These are phyloP conservation scores for Scaptomyza tumidula DNA, from an alignment of 2,888 invertebrate genomes.

Conservation along the genomic window DNA sequence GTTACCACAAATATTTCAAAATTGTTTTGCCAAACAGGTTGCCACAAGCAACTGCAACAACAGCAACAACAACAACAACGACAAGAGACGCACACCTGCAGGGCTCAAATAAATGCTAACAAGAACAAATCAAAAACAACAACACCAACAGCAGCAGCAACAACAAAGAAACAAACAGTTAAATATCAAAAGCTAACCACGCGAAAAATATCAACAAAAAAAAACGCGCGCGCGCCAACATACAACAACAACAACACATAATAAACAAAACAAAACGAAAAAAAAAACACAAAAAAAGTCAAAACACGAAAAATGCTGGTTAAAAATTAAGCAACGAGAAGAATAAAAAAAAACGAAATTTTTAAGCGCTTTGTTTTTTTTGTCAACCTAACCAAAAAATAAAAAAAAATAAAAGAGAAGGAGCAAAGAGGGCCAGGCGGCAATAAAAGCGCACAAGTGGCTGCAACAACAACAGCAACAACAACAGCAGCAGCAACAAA, in stretches of 20 bases:
- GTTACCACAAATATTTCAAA: conserved; percentile 36
- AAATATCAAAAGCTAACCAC: conserved; percentile 53
- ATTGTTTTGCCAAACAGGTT: conserved; percentile 74
- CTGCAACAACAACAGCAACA: conserved; percentile 56
- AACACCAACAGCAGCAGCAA: conserved; percentile 30
- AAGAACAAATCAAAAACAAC: conserved; percentile 34
- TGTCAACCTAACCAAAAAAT: conserved; percentile 59
- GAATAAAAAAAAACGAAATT: conserved; percentile 55
- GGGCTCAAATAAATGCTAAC: conserved; percentile 55
- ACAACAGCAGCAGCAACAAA: conserved; percentile 14
- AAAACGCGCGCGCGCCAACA: conserved; percentile 37
- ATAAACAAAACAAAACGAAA: conserved; percentile 18
- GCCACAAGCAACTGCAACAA: conserved; percentile 45
- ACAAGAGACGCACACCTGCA: conserved; percentile 56
- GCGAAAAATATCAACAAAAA: conserved; percentile 35
- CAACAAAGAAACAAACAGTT: conserved; percentile 27
- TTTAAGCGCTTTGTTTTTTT: conserved; percentile 64
- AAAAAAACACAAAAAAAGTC: conserved; percentile 30
- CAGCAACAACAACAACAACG: conserved; percentile 17
- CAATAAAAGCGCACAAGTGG: conserved; percentile 75
- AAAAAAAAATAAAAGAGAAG: conserved; percentile 34
- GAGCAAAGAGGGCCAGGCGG: conserved; percentile 66
- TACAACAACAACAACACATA: conserved; percentile 12
- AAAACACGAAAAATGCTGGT: conserved; percentile 50
- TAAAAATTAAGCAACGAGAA: conserved; percentile 51